Base-by-base conservation (phyloP, 2,888 invertebrate species). In the Scaptomyza reducta region DNA sequence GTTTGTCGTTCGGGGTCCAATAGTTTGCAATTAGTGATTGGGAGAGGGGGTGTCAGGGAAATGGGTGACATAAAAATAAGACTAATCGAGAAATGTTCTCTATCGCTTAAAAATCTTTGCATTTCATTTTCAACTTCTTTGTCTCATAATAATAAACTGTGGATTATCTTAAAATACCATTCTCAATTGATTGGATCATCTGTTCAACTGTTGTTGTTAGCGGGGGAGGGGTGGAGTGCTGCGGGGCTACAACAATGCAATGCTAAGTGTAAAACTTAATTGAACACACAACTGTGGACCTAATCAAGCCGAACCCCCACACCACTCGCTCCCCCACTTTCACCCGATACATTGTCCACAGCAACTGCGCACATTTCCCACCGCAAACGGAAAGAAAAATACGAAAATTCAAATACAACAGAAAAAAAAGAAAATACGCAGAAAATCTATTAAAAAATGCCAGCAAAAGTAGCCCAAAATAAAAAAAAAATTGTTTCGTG, bases 21-120 rank as follows among this genome's bases (percentile, higher is more conserved):
- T 85, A 85, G 85, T 85, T 85, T 79, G 87, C 85, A 85, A 85
- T 85, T 85, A 85, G 80, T 74, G 58, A 22, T 22, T 35, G 18
- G 45, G 25, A 5, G n/a, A 0, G 35, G 1, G 35, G n/a, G 31
- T 10, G 31, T 2, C 1, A 31, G 7, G 7, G 38, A 6, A 1
- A 14, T 1, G 10, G 40, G 2, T 11, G 67, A 54, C 56, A 79
- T 88, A 88, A 86, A 89, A 89, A 77, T 89, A 84, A 87, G 86
- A 86, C 80, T 86, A 83, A 83, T 83, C 83, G 80, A 72, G 70
- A 54, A 58, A 71, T 73, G 70, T 25, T 57, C 54, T 44, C 14
- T 14, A 46, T 41, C 9, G 4, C n/a, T 45, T 1, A 14, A 38
- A 40, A 10, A 16, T 11, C 10, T 45, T 22, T 31, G 0, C 10